Evolutionary conservation across 2,888 invertebrate genomes (phyloP), one percentile per base, ranked within the genome.

Genomic region (Ceratothoa steindachneri): DNA sequence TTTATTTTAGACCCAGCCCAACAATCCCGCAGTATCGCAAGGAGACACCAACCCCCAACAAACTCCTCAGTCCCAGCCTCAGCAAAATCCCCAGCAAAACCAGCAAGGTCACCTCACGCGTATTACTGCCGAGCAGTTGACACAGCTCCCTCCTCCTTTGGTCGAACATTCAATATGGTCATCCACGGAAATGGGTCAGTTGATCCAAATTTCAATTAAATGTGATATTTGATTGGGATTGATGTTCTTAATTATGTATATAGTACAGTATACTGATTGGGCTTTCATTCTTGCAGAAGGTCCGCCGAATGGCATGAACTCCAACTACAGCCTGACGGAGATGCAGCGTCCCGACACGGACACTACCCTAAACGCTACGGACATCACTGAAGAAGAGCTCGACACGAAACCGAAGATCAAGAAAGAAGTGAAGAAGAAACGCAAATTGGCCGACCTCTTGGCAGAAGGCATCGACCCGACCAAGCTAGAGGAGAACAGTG

Each of bases 401-500:
- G 79, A 79, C 30, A 76, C 76, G 29, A 79, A 79, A 65, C 79
- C 79, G 22, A 79, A 79, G 66, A 79, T 79, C 30, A 80, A 80
- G 65, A 78, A 76, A 24, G 78, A 78, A 28, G 78, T 78, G 9
- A 81, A 81, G 75, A 81, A 80, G 68, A 81, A 81, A 55, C 72
- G 80, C 12, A 80, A 77, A 64, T 28, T 80, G 15, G 79, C 80
- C 1, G 80, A 80, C 19, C 72, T 80, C 86, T 77, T 87, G 87
- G 84, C 87, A 51, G 83, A 81, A 29, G 80, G 81, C 29, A 88
- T 87, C 74, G 90, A 90, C 81, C 84, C 87, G 1, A 90, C 89
- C 73, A 89, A 89, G 83, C 83, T 91, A 74, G 91, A 91, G 83
- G 90, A 90, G 82, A 90, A 89, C 84, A 89, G 89, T 24, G 83